Evolutionary conservation across 2,888 invertebrate species (phyloP), one percentile per base, ranked within the genome.

Genomic region (Sialis fuliginosa): DNA sequence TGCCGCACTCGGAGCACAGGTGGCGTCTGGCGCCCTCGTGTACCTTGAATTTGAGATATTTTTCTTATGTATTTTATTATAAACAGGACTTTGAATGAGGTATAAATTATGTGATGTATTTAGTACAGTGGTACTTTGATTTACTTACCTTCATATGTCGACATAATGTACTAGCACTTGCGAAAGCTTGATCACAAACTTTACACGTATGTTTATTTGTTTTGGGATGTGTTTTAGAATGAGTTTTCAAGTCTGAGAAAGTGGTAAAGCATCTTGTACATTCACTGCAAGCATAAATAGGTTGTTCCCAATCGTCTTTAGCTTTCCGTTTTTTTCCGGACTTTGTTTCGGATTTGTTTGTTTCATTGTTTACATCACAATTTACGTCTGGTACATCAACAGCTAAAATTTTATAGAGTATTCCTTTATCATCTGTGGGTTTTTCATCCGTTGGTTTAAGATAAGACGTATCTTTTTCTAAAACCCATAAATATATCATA

Each of bases 101-200:
- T 22, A 22, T 22, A n/a, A n/a, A n/a, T 22, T 4, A 22, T 12
- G 5, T 5, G 10, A 5, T n/a, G 2, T n/a, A 12, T 41, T 9
- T 12, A 41, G 6, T 41, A 30, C 10, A 41, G 12, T 41, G 12
- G 13, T 41, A 13, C 6, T 9, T 3, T 22, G 22, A 22, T 22
- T 22, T 22, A 44, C 33, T 49, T 54, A 59, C 60, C 53, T 64
- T 65, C 55, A 59, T 58, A 50, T 68, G 67, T 31, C 66, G 54
- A 44, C 64, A 63, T 33, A 67, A 56, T 2, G 66, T 65, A 51
- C 66, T 66, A 4, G 64, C 60, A 54, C 65, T 65, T 3, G 66
- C 59, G 54, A 68, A 68, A 4, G 54, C 57, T 54, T 65, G 62
- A 49, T 62, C 60, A 52, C 68, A 68, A 12, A 61, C 54, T 51